Conservation (phyloP, 2,797 vertebrate species). For the Bufotes viridis region DNA sequence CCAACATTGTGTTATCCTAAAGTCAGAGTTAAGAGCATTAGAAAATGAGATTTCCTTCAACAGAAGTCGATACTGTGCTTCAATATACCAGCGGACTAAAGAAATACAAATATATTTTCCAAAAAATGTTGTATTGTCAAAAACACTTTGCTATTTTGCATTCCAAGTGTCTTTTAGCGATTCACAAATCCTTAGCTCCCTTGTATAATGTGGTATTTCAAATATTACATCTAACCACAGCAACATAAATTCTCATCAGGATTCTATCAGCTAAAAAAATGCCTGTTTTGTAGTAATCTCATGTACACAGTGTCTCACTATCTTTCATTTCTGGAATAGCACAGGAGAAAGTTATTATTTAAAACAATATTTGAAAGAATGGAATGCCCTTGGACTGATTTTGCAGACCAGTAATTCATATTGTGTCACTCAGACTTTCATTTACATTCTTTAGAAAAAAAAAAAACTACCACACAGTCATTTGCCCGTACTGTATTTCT, state of each 20-base stretch:
- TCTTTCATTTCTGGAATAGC: slow-evolving; percentile 62
- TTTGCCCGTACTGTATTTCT: slow-evolving; percentile 40
- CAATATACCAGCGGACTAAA: slow-evolving; percentile 22
- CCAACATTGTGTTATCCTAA: background rate
- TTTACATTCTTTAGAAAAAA: slow-evolving; percentile 32
- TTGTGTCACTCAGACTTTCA: slow-evolving; percentile 48
- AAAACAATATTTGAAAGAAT: slow-evolving; percentile 63
- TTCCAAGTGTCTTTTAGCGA: slow-evolving; percentile 42
- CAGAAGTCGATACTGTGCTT: slow-evolving; percentile 46
- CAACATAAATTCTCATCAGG: slow-evolving; percentile 62
- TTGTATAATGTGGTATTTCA: slow-evolving; percentile 50
- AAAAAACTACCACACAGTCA: slow-evolving; percentile 23
- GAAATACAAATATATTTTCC: slow-evolving; percentile 51
- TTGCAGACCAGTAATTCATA: slow-evolving; percentile 49
- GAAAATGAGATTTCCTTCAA: slow-evolving; percentile 27
- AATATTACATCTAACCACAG: slow-evolving; percentile 51
- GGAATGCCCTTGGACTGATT: slow-evolving; percentile 61
- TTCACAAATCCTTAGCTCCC: slow-evolving; percentile 49
- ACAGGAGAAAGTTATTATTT: slow-evolving; percentile 62
- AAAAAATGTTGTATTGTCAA: slow-evolving; percentile 41
- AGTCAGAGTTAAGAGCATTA: slow-evolving; percentile 29
- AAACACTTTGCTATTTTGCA: slow-evolving; percentile 43
- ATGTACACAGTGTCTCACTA: slow-evolving; percentile 61
- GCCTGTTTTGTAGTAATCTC: slow-evolving; percentile 61
- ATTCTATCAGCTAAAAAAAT: slow-evolving; percentile 59